Evolutionary conservation across 2,888 invertebrate genomes (phyloP).

Genomic region (Trichopria drosophilae): DNA sequence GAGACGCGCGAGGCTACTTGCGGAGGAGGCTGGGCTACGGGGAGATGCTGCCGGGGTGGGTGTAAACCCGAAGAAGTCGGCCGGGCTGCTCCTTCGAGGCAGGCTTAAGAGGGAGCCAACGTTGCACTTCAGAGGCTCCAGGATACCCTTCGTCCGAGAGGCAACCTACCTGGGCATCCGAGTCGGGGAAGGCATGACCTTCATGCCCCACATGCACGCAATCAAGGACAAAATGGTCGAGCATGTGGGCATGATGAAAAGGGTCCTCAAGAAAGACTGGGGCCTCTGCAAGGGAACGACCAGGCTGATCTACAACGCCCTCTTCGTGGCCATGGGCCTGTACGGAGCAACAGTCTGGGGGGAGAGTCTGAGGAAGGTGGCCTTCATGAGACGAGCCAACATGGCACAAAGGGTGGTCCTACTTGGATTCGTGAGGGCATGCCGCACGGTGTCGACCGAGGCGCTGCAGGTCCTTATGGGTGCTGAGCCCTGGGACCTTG

Average conservation of each 20-base stretch:
- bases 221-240: too few relatives aligned
- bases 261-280: too few relatives aligned
- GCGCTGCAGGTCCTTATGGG: background rate
- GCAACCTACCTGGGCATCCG: background rate
- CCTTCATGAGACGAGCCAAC: too few relatives aligned
- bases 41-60: background rate
- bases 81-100: background rate
- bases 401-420: slow-evolving; percentile 1
- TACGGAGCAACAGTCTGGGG: too few relatives aligned
- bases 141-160: background rate
- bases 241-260: too few relatives aligned
- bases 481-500: background rate
- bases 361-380: too few relatives aligned
- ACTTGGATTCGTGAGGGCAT: background rate
- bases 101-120: background rate
- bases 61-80: background rate
- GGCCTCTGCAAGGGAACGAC: too few relatives aligned
- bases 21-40: background rate
- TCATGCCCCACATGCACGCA: too few relatives aligned
- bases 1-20: background rate
- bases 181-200: background rate
- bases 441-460: background rate
- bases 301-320: background rate
- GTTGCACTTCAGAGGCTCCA: background rate
- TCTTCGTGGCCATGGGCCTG: too few relatives aligned